Evolutionary conservation across 1,140 invertebrate species (phyloP).

Genomic region (Carposina sasakii): DNA sequence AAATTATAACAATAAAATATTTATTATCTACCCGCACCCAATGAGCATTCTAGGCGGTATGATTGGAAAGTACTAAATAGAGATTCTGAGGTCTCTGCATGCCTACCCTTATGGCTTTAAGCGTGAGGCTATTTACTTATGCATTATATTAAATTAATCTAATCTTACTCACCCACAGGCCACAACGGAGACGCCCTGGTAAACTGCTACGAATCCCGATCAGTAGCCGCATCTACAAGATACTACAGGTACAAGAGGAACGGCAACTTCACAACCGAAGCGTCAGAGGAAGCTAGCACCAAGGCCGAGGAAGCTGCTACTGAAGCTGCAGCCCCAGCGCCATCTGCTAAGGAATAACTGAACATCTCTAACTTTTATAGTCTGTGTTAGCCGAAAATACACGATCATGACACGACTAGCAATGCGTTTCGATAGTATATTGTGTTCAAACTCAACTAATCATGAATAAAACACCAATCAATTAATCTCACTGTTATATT

Average conservation of each 20-base stretch:
- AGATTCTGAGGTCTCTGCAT: no score
- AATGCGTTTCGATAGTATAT: no score
- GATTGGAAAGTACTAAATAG: no score
- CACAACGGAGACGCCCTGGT: constrained; percentile 58
- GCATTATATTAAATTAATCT: not conserved
- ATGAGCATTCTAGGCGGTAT: no score
- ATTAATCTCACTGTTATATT: no score
- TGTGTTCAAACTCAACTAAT: no score
- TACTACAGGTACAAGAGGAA: constrained; percentile 61
- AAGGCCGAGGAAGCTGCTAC: constrained; percentile 13
- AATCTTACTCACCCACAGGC: constrained; percentile 26
- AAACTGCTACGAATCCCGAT: constrained; percentile 56
- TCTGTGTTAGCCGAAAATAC: not conserved
- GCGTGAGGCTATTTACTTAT: not conserved
- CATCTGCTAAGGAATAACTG: constrained; percentile 15
- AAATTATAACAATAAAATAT: no score
- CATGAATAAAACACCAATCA: no score
- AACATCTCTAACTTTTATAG: constrained; percentile 1
- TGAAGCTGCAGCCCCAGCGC: constrained; percentile 1
- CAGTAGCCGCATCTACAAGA: constrained; percentile 46
- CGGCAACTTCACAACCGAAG: constrained; percentile 39
- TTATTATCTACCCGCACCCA: no score
- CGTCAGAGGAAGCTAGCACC: constrained; percentile 5
- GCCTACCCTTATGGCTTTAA: no score
- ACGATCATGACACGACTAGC: not conserved